Conservation (phyloP, 2,797 vertebrate species). For the Liasis olivaceus region DNA sequence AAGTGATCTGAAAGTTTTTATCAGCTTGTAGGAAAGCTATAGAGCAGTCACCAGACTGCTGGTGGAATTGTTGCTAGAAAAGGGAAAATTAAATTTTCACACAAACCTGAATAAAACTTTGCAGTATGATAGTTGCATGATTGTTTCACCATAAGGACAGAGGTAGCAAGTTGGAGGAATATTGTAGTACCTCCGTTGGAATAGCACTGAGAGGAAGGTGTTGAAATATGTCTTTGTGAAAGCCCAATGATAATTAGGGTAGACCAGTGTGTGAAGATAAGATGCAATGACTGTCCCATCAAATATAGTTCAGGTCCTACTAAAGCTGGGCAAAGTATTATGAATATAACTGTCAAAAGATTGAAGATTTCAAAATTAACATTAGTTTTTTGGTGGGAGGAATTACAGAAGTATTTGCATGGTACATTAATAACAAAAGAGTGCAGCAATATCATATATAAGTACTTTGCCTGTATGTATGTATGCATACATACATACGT, state of each 20-base stretch:
- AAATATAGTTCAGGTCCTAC: not conserved
- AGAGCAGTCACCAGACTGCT: not conserved
- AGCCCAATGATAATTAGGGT: not conserved
- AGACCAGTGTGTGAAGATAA: not conserved
- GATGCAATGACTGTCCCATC: not conserved
- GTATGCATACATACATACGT: not conserved
- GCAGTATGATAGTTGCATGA: not conserved
- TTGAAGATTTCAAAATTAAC: not conserved
- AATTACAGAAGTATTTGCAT: not conserved
- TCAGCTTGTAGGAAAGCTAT: not conserved
- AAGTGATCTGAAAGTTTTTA: not conserved
- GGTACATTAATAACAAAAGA: not conserved
- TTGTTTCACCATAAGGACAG: not conserved
- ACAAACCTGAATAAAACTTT: not conserved
- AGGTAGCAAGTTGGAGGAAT: not conserved
- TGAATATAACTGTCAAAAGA: not conserved
- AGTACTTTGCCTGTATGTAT: not conserved
- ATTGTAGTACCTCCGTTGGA: not conserved
- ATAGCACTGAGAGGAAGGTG: not conserved
- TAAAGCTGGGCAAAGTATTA: not conserved
- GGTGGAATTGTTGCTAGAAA: not conserved
- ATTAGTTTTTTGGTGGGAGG: not conserved
- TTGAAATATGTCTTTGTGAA: not conserved
- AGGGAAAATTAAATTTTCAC: not conserved
- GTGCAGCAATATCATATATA: not conserved